Evolutionary conservation across 2,797 vertebrate species (phyloP).

Genomic region (Lithobates sylvaticus): DNA sequence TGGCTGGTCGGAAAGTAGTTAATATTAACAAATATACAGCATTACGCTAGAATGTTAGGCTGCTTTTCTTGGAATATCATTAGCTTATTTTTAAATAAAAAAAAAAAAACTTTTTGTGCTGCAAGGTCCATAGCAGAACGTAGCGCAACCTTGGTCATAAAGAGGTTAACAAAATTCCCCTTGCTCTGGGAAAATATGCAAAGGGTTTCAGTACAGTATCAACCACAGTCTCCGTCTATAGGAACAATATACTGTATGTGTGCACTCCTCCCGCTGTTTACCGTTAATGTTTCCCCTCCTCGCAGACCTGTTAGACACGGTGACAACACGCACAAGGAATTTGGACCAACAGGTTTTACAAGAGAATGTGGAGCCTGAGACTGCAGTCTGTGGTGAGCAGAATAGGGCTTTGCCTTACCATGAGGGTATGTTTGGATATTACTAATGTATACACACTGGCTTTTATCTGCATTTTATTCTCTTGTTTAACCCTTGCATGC

Average conservation of each 20-base stretch:
- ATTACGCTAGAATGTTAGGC: neutral
- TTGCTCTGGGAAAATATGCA: neutral
- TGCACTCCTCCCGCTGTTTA: conserved; percentile 11
- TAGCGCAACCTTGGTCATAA: neutral
- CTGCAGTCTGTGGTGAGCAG: conserved; percentile 40
- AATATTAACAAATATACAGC: too few relatives aligned
- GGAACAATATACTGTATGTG: neutral
- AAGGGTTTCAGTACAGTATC: neutral
- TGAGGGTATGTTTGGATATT: neutral
- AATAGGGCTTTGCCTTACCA: neutral
- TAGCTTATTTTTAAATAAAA: too few relatives aligned
- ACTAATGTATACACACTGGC: neutral
- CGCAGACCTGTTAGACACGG: conserved; percentile 45
- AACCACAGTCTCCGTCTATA: neutral
- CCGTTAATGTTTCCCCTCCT: conserved; percentile 15
- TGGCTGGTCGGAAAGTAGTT: too few relatives aligned
- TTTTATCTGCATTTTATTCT: neutral
- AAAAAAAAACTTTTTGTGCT: too few relatives aligned
- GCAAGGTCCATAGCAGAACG: neutral
- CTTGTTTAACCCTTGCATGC: neutral
- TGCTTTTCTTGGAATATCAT: too few relatives aligned
- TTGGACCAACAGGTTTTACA: conserved; percentile 37
- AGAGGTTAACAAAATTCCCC: neutral
- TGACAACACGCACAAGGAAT: conserved; percentile 53
- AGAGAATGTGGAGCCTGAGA: conserved; percentile 14